Base-by-base conservation (phyloP, 2,888 invertebrate genomes). In the Eristalis arbustorum region DNA sequence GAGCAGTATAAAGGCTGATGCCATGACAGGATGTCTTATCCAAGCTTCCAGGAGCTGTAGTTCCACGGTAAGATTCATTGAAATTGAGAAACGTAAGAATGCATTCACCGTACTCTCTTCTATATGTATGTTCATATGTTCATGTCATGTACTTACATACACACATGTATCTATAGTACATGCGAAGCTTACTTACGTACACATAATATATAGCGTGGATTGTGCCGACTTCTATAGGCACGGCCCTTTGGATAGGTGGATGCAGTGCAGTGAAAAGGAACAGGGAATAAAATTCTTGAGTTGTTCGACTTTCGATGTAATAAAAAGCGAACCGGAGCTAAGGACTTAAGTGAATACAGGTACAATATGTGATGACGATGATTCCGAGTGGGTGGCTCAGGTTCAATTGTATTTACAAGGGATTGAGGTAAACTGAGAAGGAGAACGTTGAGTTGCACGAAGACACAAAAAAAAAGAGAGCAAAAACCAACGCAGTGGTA, bases 21-120 rank as follows among this genome's bases (percentile, higher is more conserved):
- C 67, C 83, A 87, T 79, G 87, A 78, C 87, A 83, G 87, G 87
- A 87, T 83, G 87, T 87, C 87, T 83, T 83, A 87, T 64, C 78
- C 83, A 75, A 68, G 72, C 72, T 72, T 49, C 72, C 69, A 31
- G 64, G 82, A 82, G 66, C 63, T 57, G 87, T 71, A 87, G 71
- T 78, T 78, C 56, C 64, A 71, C 34, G 62, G 74, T 42, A 66
- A 69, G 74, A 87, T 79, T 83, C 75, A 83, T 87, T 87, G 87
- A 83, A 87, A 87, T 83, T 57, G 78, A 75, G 83, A 71, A 72
- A 85, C 76, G 73, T 64, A 73, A 40, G 83, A 87, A 66, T 87
- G 77, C 74, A 84, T 81, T 84, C 59, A 62, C 68, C 63, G 25
- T 8, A 13, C 2, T 18, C 18, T 18, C 6, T 8, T 18, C 49